Conservation (phyloP, 1,140 invertebrate species). For the Lineus longissimus region DNA sequence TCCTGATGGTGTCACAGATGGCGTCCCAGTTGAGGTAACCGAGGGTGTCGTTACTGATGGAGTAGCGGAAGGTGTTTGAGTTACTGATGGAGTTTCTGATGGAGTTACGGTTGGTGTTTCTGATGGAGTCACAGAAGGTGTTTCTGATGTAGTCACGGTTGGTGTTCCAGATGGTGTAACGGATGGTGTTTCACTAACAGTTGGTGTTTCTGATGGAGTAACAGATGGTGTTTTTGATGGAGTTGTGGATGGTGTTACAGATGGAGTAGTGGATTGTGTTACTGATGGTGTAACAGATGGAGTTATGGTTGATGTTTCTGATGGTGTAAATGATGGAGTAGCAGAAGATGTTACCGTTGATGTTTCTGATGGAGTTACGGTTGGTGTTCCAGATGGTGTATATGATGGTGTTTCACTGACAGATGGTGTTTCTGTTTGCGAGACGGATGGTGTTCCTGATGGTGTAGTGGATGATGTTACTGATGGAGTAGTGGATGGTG, state of each 20-base stretch:
- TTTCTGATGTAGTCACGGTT: too few species aligned
- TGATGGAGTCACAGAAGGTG: too few species aligned
- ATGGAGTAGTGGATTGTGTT: constrained; percentile 9
- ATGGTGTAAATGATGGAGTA: not conserved
- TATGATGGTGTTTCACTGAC: constrained; percentile 35
- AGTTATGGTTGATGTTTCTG: constrained; percentile 42
- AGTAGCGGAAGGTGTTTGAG: too few species aligned
- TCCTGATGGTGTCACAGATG: too few species aligned
- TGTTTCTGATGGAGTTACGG: constrained; percentile 51
- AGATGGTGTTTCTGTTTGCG: constrained; percentile 39
- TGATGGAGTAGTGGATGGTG: constrained; percentile 55
- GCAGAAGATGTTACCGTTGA: not conserved
- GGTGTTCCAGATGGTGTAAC: too few species aligned
- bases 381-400: constrained; percentile 46
- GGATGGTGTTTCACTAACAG: too few species aligned
- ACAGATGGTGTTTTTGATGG: too few species aligned
- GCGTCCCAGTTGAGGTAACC: too few species aligned
- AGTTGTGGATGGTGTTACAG: not conserved
- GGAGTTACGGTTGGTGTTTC: too few species aligned
- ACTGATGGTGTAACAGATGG: constrained; percentile 4
- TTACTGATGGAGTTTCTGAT: too few species aligned
- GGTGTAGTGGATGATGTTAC: constrained; percentile 46
- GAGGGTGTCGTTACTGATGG: too few species aligned
- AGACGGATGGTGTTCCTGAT: constrained; percentile 48
- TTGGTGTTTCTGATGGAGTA: too few species aligned